Base-by-base conservation (phyloP, 2,888 invertebrate genomes). In the Apoderus coryli region DNA sequence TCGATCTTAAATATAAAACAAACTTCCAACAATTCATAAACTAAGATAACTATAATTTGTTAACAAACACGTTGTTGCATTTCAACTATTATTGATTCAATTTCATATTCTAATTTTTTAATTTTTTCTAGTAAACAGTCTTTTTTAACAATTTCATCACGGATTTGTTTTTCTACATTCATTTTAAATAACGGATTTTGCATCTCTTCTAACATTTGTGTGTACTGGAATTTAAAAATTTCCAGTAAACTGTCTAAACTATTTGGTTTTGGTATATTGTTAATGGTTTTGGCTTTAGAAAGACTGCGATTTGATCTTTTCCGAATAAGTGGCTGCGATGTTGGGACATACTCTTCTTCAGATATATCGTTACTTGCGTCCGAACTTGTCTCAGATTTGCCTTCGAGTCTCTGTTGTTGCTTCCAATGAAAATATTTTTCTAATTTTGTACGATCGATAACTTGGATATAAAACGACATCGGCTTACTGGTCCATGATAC, bases 401-500 rank as follows among this genome's bases (percentile, higher is more conserved):
- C n/a, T 7, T 19, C 19, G 7, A 19, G n/a, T n/a, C n/a, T 19
- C n/a, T 19, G 19, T 6, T 36, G 33, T 27, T 37, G 37, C 31
- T 39, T 39, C 1, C 19, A 19, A 7, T 29, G 28, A 30, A 39
- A 39, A 23, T 39, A 39, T 12, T 32, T 35, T 27, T 39, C 39
- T 13, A 39, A 27, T 32, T 37, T 39, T 4, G 39, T 37, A 7
- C 39, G 24, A 27, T 39, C 39, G 13, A 39, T 37, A 26, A 31
- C 31, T n/a, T 39, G 39, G 12, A 39, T 29, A 27, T 39, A 39
- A 16, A 35, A 39, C 3, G 39, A 33, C 10, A 39, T 37, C 4
- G 39, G 39, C 27, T 39, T 39, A 24, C 33, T 35, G 16, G 39
- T 39, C 39, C 39, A 39, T 10, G 39, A 39, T 5, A 39, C 39